Percentiles rank a stretch among this genome's conserved stretches.
Conservation (phyloP, 2,888 invertebrate genomes). For the Scaptomyza reducta region DNA sequence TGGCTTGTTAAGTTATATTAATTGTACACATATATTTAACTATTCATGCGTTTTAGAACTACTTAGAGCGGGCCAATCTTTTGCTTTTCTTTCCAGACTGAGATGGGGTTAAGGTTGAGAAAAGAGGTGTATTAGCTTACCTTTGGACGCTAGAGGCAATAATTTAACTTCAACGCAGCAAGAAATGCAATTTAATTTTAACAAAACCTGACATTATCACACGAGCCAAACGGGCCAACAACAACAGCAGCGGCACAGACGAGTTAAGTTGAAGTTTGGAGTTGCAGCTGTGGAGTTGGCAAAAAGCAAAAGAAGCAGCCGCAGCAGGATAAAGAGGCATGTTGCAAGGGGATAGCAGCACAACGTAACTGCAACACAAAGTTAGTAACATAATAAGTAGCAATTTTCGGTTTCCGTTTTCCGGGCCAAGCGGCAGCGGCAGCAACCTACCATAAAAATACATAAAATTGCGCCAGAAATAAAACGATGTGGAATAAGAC, state of each 20-base stretch:
- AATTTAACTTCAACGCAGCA: conserved; percentile 76
- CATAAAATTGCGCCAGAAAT: conserved; percentile 72
- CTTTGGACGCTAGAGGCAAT: conserved; percentile 62
- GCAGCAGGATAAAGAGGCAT: neutral
- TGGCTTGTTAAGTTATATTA: neutral
- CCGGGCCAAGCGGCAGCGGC: conserved; percentile 71
- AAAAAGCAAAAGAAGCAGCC: neutral
- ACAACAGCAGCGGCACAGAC: conserved; percentile 19
- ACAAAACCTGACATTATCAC: conserved; percentile 81
- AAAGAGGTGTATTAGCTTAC: conserved; percentile 11
- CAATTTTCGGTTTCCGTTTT: conserved; percentile 79
- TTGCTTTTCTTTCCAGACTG: neutral
- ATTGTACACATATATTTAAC: neutral
- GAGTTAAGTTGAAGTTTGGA: conserved; percentile 4
- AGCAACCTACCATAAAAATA: conserved; percentile 77
- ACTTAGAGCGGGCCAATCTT: neutral
- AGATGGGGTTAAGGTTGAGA: neutral
- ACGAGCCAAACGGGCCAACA: conserved; percentile 63
- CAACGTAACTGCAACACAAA: conserved; percentile 68
- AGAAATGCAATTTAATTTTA: conserved; percentile 80
- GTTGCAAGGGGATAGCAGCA: conserved; percentile 6
- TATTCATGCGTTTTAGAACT: neutral
- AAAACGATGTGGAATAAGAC: conserved; percentile 32
- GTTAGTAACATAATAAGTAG: conserved; percentile 80
- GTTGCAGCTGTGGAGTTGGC: conserved; percentile 1